Base-by-base conservation (phyloP, 2,797 vertebrate genomes). In the Calcarius lapponicus region DNA sequence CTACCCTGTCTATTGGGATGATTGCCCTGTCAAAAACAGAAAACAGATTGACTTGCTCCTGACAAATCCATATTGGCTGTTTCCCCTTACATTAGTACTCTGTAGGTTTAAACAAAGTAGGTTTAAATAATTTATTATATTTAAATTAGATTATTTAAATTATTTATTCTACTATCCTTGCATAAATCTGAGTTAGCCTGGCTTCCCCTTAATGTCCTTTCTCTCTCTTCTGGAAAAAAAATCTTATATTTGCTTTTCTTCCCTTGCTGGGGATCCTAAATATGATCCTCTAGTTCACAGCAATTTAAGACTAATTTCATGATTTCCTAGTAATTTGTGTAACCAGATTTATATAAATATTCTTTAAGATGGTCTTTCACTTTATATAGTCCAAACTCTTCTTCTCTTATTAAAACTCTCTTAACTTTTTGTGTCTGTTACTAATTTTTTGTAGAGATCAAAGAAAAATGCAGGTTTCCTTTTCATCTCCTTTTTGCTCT, bases 141-240 rank as follows among this genome's bases (percentile, higher is more conserved):
- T 95, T 93, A 87, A 92, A 93, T 95, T 72, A 85, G 66, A 60
- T 88, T 67, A 91, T 95, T 93, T 88, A 74, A 93, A 94, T 91
- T 86, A 93, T 95, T 95, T 93, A 72, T 92, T 94, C 36, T 66
- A 60, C 56, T 66, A 45, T 51, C 40, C 36, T 81, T 86, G 81
- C 65, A 76, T 67, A 93, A 87, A 82, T 80, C 53, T n/a, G 75
- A 82, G 40, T 81, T 76, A 60, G 70, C 7, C 32, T 70, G 51
- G 15, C 31, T 89, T 93, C 13, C 21, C 45, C 29, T 42, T 62
- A 58, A 76, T 66, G 6, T 45, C 17, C 36, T 86, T 89, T 83
- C 32, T 90, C 36, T 78, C 31, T 71, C 47, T 66, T 93, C 78
- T 47, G 38, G 28, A 91, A 86, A 50, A 50, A 1, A 86, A 57